These are phyloP conservation scores for Rapana venosa DNA, from an alignment of 2,888 invertebrate genomes.

Conservation along the genomic window DNA sequence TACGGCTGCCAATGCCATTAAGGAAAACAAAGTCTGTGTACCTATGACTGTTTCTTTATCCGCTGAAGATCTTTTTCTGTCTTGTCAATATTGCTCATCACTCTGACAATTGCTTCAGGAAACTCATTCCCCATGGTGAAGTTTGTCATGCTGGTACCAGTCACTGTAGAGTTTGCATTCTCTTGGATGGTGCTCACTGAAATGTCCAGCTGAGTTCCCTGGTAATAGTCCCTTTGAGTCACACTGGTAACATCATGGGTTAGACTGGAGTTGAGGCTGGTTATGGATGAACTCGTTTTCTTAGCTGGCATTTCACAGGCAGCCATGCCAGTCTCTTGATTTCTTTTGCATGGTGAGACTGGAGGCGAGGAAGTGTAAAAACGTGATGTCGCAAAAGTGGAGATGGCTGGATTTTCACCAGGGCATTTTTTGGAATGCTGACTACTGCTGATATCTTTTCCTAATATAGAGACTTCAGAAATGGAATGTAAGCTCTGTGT, in stretches of 20 bases:
- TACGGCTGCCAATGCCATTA: no score
- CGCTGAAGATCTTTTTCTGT: slow-evolving; percentile 67
- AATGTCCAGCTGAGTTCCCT: slow-evolving; percentile 63
- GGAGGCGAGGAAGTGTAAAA: neutral
- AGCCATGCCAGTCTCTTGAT: neutral
- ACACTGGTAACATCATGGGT: neutral
- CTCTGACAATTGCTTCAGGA: slow-evolving; percentile 68
- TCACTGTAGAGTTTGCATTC: slow-evolving; percentile 53
- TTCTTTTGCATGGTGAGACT: neutral
- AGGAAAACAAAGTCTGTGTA: no score
- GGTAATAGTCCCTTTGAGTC: slow-evolving; percentile 54
- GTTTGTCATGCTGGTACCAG: slow-evolving; percentile 55
- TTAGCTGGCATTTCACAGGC: neutral
- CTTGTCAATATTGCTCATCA: slow-evolving; percentile 73
- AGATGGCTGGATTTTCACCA: neutral
- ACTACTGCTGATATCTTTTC: slow-evolving; percentile 60
- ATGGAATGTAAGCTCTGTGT: neutral
- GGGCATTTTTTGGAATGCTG: slow-evolving; percentile 71
- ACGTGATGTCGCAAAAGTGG: neutral
- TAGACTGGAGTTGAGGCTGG: slow-evolving; percentile 16
- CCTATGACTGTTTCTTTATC: slow-evolving; percentile 57
- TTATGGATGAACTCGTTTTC: neutral
- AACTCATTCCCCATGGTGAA: slow-evolving; percentile 66
- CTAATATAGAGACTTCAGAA: slow-evolving; percentile 21
- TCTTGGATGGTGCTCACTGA: slow-evolving; percentile 70